Evolutionary conservation across 1,140 invertebrate species (phyloP).

Genomic region (Heliothis subflexa): DNA sequence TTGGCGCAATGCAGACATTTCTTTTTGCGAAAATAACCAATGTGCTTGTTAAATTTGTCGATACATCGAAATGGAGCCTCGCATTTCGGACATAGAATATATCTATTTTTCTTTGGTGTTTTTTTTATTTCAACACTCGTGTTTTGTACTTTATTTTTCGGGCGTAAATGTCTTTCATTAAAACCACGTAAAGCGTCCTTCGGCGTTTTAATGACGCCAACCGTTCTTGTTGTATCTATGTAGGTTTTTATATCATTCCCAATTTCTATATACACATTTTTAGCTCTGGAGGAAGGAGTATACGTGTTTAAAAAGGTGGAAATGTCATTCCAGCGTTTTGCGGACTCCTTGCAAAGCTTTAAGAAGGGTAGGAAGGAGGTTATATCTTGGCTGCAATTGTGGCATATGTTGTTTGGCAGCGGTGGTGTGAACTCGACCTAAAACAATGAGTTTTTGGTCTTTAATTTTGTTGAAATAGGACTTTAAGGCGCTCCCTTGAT

Average conservation of each 20-base stretch:
- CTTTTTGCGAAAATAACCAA: slow-evolving; percentile 47
- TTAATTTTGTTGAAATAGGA: background rate
- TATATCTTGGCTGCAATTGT: slow-evolving; percentile 38
- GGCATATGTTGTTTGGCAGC: slow-evolving; percentile 56
- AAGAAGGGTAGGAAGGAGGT: slow-evolving; percentile 50
- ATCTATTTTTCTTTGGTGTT: too few relatives aligned
- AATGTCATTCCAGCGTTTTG: slow-evolving; percentile 50
- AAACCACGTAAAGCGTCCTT: slow-evolving; percentile 33
- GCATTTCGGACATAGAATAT: slow-evolving; percentile 54
- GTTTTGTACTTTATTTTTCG: too few relatives aligned
- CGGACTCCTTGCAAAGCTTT: slow-evolving; percentile 49
- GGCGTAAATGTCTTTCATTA: background rate
- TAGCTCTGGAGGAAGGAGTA: slow-evolving; percentile 27
- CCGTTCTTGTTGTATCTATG: background rate
- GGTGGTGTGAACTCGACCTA: slow-evolving; percentile 55
- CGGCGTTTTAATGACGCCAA: background rate
- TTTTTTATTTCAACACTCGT: too few relatives aligned
- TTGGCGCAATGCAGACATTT: slow-evolving; percentile 51
- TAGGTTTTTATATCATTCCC: slow-evolving; percentile 32
- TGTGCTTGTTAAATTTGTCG: slow-evolving; percentile 54
- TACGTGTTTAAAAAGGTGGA: slow-evolving; percentile 24
- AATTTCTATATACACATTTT: slow-evolving; percentile 47
- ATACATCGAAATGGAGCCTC: slow-evolving; percentile 23
- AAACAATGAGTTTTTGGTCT: slow-evolving; percentile 55
- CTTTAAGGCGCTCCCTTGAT: too few relatives aligned